These are phyloP conservation scores for Pleuronectes platessa DNA, from an alignment of 2,113 vertebrate species.

Conservation along the genomic window DNA sequence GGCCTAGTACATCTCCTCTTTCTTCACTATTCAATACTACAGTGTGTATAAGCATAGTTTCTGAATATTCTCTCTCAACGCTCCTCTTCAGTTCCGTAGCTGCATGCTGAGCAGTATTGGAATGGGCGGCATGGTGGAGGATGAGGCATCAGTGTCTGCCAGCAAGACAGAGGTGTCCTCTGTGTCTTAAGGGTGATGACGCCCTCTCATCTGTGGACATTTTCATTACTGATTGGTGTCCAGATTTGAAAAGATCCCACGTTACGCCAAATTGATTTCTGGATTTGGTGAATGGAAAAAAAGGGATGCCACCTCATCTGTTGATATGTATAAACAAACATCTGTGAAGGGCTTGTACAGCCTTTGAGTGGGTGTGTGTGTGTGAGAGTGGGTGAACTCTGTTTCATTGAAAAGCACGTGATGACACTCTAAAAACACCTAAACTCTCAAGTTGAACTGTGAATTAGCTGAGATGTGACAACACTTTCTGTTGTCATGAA, in stretches of 20 bases:
- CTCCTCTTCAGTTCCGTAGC: constrained; percentile 85
- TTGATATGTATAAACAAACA: constrained; percentile 33
- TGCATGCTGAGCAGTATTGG: constrained; percentile 87
- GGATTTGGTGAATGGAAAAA: constrained; percentile 32
- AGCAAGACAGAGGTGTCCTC: constrained; percentile 90
- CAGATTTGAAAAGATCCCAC: constrained; percentile 28
- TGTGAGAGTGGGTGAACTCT: neutral
- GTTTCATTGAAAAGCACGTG: constrained; percentile 1
- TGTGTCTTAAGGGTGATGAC: constrained; percentile 70
- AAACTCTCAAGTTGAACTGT: constrained; percentile 15
- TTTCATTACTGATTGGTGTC: constrained; percentile 22
- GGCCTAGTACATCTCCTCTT: neutral
- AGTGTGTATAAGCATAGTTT: neutral
- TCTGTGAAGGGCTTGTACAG: constrained; percentile 24
- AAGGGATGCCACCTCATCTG: constrained; percentile 35
- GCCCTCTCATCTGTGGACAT: constrained; percentile 37
- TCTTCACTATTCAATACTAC: neutral
- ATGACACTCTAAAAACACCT: constrained; percentile 10
- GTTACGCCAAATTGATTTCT: constrained; percentile 49
- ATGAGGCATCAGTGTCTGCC: constrained; percentile 84
- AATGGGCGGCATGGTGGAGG: constrained; percentile 86
- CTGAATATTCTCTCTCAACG: constrained; percentile 11
- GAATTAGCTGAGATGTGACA: constrained; percentile 28
- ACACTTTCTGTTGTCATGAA: constrained; percentile 12
- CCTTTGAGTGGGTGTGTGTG: constrained; percentile 16